Evolutionary conservation across 1,140 invertebrate genomes (phyloP).

Genomic region (Amyelois transitella): DNA sequence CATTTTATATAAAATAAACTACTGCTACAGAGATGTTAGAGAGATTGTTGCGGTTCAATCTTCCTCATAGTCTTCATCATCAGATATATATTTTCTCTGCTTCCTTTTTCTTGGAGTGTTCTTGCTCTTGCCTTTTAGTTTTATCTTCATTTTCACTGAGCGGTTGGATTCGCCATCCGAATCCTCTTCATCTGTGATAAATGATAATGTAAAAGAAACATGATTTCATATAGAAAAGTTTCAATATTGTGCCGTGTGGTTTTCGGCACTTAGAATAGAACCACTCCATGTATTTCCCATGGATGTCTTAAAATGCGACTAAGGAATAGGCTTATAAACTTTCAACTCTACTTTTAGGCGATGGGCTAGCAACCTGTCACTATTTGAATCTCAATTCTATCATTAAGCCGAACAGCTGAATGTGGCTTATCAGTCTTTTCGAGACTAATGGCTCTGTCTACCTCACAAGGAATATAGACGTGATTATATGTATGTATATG

Average conservation of each 20-base stretch:
- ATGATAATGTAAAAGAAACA: conserved; percentile 9
- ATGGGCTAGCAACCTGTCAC: too few relatives aligned
- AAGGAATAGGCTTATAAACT: too few relatives aligned
- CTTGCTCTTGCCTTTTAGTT: conserved; percentile 65
- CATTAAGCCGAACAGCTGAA: too few relatives aligned
- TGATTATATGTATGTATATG: too few relatives aligned
- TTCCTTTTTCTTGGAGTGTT: conserved; percentile 62
- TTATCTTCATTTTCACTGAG: conserved; percentile 73
- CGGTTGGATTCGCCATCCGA: conserved; percentile 69
- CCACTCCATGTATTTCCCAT: too few relatives aligned
- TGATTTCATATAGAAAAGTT: not conserved
- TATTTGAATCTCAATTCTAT: too few relatives aligned
- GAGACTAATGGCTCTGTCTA: too few relatives aligned
- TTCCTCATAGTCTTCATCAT: conserved; percentile 71
- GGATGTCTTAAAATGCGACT: too few relatives aligned
- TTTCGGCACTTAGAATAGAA: too few relatives aligned
- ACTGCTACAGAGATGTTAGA: not conserved
- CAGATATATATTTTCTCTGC: conserved; percentile 65
- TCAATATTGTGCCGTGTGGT: not conserved
- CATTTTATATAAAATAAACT: not conserved
- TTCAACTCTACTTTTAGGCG: too few relatives aligned
- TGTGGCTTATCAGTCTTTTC: too few relatives aligned
- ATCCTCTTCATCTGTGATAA: conserved; percentile 59
- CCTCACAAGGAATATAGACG: too few relatives aligned
- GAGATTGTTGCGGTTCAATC: conserved; percentile 35